Percentiles rank a stretch among this genome's conserved stretches.
Evolutionary conservation across 2,888 invertebrate genomes (phyloP).

Genomic region (Alitta virens): DNA sequence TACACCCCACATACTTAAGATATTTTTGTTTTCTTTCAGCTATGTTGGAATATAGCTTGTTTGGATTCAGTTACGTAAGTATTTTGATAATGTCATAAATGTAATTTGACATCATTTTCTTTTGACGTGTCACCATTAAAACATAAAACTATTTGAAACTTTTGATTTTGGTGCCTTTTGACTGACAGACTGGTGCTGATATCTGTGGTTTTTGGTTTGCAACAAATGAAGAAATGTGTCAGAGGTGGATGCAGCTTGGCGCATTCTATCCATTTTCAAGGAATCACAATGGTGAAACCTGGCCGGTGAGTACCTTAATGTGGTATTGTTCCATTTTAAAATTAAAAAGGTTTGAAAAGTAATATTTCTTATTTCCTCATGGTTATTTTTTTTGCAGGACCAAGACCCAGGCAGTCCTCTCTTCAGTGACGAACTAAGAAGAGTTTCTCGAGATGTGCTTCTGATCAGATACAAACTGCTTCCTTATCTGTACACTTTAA

Average conservation of each 20-base stretch:
- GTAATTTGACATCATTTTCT: no score
- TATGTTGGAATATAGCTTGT: conserved; percentile 59
- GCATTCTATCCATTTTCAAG: conserved; percentile 63
- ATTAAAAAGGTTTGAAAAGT: no score
- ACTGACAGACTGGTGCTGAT: conserved; percentile 49
- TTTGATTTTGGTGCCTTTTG: background rate
- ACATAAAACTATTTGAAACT: background rate
- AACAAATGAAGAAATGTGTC: conserved; percentile 61
- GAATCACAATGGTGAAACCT: conserved; percentile 36
- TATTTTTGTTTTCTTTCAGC: conserved; percentile 34
- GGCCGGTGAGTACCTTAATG: conserved; percentile 4
- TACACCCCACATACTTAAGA: no score
- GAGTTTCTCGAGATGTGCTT: conserved; percentile 33
- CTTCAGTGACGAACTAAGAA: conserved; percentile 61
- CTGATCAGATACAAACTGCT: conserved; percentile 54
- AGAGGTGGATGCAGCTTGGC: conserved; percentile 70
- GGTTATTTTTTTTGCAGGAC: no score
- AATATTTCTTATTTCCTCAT: no score
- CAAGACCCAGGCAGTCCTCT: conserved; percentile 76
- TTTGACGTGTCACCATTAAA: background rate
- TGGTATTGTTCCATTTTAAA: background rate
- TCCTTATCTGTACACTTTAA: conserved; percentile 58
- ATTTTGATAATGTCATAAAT: no score
- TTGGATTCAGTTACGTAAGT: conserved; percentile 51
- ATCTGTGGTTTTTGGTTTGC: conserved; percentile 60